A percentile compares a stretch with the other conserved stretches of the same genome.
These are phyloP conservation scores for Cetonia aurata DNA, from an alignment of 2,888 invertebrate genomes.

Conservation along the genomic window DNA sequence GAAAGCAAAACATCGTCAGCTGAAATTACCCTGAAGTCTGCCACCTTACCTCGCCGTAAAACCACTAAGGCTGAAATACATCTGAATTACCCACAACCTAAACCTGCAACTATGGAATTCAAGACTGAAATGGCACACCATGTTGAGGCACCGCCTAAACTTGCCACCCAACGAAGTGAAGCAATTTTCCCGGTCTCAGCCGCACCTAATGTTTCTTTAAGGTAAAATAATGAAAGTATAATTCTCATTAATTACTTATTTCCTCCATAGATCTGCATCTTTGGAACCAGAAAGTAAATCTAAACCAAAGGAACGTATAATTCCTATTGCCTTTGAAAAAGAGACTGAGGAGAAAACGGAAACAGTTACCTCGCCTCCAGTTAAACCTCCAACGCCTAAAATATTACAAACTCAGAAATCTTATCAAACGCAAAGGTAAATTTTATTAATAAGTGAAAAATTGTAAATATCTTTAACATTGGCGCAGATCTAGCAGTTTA, in stretches of 20 bases:
- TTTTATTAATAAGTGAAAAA: slow-evolving; percentile 16
- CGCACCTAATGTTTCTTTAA: slow-evolving; percentile 55
- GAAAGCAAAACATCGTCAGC: slow-evolving; percentile 73
- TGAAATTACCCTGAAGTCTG: slow-evolving; percentile 76
- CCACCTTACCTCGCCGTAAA: slow-evolving; percentile 75
- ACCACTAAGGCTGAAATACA: slow-evolving; percentile 76
- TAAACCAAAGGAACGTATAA: slow-evolving; percentile 74
- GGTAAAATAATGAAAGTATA: slow-evolving; percentile 47
- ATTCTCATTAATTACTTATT: background rate
- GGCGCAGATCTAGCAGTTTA: slow-evolving; percentile 62
- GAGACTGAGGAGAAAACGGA: slow-evolving; percentile 60
- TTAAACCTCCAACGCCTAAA: slow-evolving; percentile 68
- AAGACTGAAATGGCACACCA: slow-evolving; percentile 75
- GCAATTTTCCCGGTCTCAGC: slow-evolving; percentile 71
- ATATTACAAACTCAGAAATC: slow-evolving; percentile 68
- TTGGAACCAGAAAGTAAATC: slow-evolving; percentile 68
- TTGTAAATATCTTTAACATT: slow-evolving; percentile 11
- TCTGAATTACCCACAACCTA: slow-evolving; percentile 68
- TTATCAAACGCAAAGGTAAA: slow-evolving; percentile 62
- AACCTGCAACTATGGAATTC: slow-evolving; percentile 68
- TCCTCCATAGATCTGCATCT: slow-evolving; percentile 67
- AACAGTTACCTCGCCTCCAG: slow-evolving; percentile 60
- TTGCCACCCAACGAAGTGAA: slow-evolving; percentile 69
- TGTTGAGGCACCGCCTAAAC: slow-evolving; percentile 65
- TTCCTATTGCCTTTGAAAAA: slow-evolving; percentile 72